A percentile compares a stretch with the other conserved stretches of the same genome.
These are phyloP conservation scores for Drosophila gaucha DNA, from an alignment of 2,888 invertebrate genomes.

Conservation along the genomic window DNA sequence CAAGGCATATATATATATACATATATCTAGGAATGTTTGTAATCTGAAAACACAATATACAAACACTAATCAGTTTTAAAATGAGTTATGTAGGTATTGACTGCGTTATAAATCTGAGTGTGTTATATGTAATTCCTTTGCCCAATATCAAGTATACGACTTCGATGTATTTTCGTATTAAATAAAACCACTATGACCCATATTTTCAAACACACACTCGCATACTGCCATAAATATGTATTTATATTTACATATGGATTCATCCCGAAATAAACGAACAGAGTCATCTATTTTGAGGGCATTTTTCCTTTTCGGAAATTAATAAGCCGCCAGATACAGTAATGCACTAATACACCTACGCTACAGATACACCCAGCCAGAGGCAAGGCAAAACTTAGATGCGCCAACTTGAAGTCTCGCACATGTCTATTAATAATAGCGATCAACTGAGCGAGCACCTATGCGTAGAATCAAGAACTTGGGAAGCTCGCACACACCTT, in stretches of 20 bases:
- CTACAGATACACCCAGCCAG: no score
- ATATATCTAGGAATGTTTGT: no score
- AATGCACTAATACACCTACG: conserved; percentile 26
- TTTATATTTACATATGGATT: conserved; percentile 14
- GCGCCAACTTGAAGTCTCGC: conserved; percentile 65
- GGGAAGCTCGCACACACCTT: conserved; percentile 54
- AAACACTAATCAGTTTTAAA: no score
- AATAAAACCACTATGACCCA: conserved; percentile 51
- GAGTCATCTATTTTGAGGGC: conserved; percentile 51
- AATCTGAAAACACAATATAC: no score
- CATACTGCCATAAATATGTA: neutral
- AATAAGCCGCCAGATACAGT: conserved; percentile 48
- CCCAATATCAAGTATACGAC: conserved; percentile 17
- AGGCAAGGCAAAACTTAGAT: conserved; percentile 53
- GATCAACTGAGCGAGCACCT: conserved; percentile 47
- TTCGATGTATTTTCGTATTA: conserved; percentile 30
- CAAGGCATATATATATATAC: no score
- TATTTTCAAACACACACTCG: conserved; percentile 19
- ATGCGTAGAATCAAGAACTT: conserved; percentile 51
- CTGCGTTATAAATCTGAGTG: neutral
- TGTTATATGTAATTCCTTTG: neutral
- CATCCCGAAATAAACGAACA: conserved; percentile 51
- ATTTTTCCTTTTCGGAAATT: conserved; percentile 59
- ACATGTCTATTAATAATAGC: conserved; percentile 60
- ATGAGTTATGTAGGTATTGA: no score